These are phyloP conservation scores for Drosophila greeni DNA, from an alignment of 2,888 invertebrate genomes.

Conservation along the genomic window DNA sequence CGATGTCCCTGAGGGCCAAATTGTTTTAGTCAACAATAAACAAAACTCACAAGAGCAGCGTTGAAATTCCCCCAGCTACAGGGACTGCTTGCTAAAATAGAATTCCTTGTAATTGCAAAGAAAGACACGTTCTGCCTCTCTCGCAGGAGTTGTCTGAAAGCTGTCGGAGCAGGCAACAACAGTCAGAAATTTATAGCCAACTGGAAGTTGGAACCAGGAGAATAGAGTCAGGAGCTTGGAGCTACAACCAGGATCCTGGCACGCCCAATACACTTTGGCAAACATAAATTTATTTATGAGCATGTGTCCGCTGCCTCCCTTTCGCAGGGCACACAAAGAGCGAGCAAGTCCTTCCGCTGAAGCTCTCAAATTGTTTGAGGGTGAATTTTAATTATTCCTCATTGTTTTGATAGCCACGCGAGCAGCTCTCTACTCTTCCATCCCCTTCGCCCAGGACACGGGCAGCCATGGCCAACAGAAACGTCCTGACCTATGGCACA, in stretches of 20 bases:
- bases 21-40: slow-evolving; percentile 29
- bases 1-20: slow-evolving; percentile 5
- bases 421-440: slow-evolving; percentile 37
- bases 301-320: slow-evolving; percentile 48
- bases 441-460: too few relatives aligned
- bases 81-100: slow-evolving; percentile 31
- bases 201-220: slow-evolving; percentile 14
- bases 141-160: slow-evolving; percentile 23
- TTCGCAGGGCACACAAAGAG: slow-evolving; percentile 7
- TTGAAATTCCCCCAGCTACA: slow-evolving; percentile 12
- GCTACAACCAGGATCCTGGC: slow-evolving; percentile 18
- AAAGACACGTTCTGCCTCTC: slow-evolving; percentile 30
- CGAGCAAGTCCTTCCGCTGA: slow-evolving; percentile 14
- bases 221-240: slow-evolving; percentile 1
- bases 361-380: slow-evolving; percentile 71
- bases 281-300: slow-evolving; percentile 73
- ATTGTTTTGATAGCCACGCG: slow-evolving; percentile 70
- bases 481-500: neutral
- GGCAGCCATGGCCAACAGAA: neutral
- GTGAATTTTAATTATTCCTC: slow-evolving; percentile 75
- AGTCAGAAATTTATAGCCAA: slow-evolving; percentile 50
- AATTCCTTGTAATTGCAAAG: slow-evolving; percentile 49
- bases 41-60: slow-evolving; percentile 18
- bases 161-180: slow-evolving; percentile 39
- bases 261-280: slow-evolving; percentile 59